phyloP scores from a whole-genome alignment of 2,888 invertebrate genomes.

The Diplazon laetatorius region DNA sequence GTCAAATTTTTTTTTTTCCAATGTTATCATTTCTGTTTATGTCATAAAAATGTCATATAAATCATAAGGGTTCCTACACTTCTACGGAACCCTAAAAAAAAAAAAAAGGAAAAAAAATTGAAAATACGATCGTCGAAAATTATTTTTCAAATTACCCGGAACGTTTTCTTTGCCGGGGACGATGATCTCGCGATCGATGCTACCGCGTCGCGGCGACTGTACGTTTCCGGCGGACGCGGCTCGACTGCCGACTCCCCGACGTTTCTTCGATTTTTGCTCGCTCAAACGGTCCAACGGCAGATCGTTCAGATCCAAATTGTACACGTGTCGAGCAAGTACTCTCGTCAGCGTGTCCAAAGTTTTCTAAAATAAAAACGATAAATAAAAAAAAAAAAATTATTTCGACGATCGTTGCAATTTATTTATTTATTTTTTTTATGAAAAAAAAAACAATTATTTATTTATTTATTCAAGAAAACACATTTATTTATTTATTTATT shows the following conservation, averaged over 20 bases:
- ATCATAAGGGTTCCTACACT: too few species aligned
- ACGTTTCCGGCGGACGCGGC: conserved; percentile 80
- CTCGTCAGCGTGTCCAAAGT: conserved; percentile 98
- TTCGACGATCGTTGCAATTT: too few species aligned
- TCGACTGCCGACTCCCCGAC: conserved; percentile 83
- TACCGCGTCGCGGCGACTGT: conserved; percentile 79
- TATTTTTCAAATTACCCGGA: conserved; percentile 73
- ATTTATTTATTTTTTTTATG: too few species aligned
- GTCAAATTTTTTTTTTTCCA: background rate
- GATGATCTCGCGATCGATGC: conserved; percentile 77
- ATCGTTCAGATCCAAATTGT: conserved; percentile 95
- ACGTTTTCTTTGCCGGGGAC: conserved; percentile 77
- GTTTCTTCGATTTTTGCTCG: conserved; percentile 90
- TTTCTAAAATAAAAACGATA: conserved; percentile 85
- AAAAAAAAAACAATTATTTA: too few species aligned
- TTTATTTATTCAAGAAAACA: too few species aligned
- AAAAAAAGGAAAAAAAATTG: too few species aligned
- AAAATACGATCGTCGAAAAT: too few species aligned
- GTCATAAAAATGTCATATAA: background rate
- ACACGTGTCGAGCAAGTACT: conserved; percentile 97
- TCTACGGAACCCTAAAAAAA: too few species aligned
- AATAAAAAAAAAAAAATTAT: too few species aligned
- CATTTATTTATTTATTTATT: too few species aligned
- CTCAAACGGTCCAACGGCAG: conserved; percentile 90
- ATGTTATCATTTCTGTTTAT: background rate